These are phyloP conservation scores for Rhynchotus rufescens DNA, from an alignment of 2,797 vertebrate genomes.

Conservation along the genomic window DNA sequence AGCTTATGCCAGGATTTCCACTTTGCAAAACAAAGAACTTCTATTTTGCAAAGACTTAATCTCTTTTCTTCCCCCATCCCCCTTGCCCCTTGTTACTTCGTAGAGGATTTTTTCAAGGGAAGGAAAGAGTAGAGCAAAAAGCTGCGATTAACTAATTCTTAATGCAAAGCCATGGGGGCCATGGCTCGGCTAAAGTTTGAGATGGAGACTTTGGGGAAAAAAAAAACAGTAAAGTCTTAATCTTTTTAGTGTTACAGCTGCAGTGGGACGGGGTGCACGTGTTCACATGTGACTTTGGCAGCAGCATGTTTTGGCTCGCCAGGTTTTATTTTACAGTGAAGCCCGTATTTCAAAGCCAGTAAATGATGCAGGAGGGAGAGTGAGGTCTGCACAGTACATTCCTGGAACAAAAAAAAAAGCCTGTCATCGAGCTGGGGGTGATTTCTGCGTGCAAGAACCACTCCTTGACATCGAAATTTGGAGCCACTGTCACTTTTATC, in stretches of 20 bases:
- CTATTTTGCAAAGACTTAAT: conserved; percentile 3
- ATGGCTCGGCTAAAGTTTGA: background rate
- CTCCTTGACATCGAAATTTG: background rate
- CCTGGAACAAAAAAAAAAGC: background rate
- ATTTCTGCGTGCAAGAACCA: background rate
- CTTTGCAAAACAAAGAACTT: conserved; percentile 30
- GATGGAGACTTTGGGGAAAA: background rate
- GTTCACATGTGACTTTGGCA: background rate
- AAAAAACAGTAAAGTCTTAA: background rate
- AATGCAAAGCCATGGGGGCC: background rate
- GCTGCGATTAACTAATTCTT: background rate
- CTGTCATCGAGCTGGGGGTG: background rate
- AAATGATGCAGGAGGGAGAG: fast-evolving
- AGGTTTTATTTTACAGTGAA: background rate
- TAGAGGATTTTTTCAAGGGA: background rate
- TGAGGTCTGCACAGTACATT: background rate
- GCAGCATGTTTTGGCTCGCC: background rate
- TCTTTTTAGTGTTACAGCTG: background rate
- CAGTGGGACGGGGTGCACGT: background rate
- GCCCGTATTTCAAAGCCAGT: background rate
- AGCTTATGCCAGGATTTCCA: background rate
- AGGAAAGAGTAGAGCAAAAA: background rate
- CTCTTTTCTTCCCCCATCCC: background rate
- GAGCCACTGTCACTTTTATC: background rate
- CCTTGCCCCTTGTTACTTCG: background rate